Percentiles rank a stretch among this genome's conserved stretches.
Evolutionary conservation across 2,113 vertebrate genomes (phyloP).

Genomic region (Phocoena sinus): DNA sequence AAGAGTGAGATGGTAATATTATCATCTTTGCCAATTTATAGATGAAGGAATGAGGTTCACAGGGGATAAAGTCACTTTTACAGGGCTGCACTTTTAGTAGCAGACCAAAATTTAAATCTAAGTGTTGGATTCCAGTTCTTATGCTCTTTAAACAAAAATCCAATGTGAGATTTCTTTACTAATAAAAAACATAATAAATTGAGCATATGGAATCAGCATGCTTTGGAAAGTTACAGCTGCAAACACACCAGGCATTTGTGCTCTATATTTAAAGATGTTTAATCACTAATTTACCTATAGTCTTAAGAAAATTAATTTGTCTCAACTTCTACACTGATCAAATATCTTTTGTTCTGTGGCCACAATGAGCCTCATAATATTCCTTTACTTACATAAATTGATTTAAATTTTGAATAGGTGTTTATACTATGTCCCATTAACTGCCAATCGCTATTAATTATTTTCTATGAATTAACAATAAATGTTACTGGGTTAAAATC

Average conservation of each 20-base stretch:
- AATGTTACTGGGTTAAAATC: background rate
- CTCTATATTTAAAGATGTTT: background rate
- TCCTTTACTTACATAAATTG: background rate
- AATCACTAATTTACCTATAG: background rate
- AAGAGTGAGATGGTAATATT: background rate
- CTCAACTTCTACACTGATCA: background rate
- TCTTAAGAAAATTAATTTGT: conserved; percentile 23
- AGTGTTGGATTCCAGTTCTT: background rate
- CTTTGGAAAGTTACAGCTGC: background rate
- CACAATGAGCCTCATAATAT: background rate
- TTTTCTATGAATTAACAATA: background rate
- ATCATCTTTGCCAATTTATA: background rate
- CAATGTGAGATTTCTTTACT: background rate
- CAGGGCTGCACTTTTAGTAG: background rate
- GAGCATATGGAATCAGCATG: background rate
- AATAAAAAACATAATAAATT: background rate
- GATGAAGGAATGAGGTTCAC: background rate
- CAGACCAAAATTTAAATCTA: background rate
- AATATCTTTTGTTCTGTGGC: conserved; percentile 8
- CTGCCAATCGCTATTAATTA: background rate
- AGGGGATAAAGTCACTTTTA: background rate
- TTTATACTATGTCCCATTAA: background rate
- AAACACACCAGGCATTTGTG: background rate
- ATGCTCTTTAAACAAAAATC: background rate
- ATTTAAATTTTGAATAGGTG: background rate